phyloP scores from a whole-genome alignment of 35 echinoderm and acorn worm genomes.

The Ptychodera flava region DNA sequence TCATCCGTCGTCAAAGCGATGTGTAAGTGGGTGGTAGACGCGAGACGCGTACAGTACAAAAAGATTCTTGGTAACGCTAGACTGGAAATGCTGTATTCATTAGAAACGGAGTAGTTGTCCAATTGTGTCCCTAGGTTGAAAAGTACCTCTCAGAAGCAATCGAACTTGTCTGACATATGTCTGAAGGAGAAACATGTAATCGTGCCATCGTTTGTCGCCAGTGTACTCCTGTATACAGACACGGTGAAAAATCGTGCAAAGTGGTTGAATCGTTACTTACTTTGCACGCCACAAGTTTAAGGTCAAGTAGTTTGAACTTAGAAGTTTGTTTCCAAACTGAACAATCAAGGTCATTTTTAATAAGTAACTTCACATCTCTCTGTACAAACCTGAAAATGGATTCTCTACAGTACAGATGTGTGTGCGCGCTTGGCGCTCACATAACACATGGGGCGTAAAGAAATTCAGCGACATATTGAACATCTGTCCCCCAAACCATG shows the following conservation, averaged over 20 bases:
- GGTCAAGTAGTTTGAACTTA: no score
- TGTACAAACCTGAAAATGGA: background rate
- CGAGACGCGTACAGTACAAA: background rate
- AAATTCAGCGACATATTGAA: background rate
- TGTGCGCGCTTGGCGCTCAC: background rate
- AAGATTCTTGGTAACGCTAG: background rate
- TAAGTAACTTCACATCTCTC: background rate
- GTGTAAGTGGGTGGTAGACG: background rate
- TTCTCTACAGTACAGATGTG: background rate
- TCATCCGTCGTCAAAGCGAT: background rate
- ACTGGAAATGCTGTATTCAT: background rate
- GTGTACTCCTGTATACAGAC: background rate
- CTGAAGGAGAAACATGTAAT: background rate
- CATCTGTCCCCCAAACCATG: background rate
- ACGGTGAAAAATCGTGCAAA: background rate
- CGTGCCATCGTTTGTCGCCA: background rate
- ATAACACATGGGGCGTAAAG: no score
- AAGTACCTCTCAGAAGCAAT: no score
- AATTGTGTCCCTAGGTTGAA: background rate
- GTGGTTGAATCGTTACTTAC: background rate
- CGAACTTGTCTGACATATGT: conserved; percentile 1
- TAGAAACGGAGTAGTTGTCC: background rate
- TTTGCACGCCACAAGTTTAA: background rate
- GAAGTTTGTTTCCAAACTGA: no score
- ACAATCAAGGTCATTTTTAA: no score